Base-by-base conservation (phyloP, 2,888 invertebrate species). In the Psococerastis gibbosa region DNA sequence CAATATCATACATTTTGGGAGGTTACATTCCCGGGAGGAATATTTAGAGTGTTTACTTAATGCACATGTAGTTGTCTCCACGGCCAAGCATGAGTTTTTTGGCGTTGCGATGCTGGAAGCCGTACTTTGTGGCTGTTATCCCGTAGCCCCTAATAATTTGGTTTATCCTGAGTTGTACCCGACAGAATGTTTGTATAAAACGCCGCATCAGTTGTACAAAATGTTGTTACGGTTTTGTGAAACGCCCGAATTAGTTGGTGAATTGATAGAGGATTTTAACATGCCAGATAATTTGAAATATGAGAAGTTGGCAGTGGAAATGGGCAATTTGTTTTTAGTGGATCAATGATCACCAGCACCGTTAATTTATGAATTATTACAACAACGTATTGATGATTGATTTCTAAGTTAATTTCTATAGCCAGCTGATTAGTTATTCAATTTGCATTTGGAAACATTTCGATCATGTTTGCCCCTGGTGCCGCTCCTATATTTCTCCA, bases 61-160 rank as follows among this genome's bases (percentile, higher is more conserved):
- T 1, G 68, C 70, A 13, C 75, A 80, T 58, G 68, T 80, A 34
- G 75, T 71, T 3, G 68, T 81, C 22, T 80, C 80, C 1, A 80
- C 80, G 4, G 76, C 80, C 1, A 64, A 67, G 18, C 80, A 81
- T 57, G 81, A 81, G 57, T 81, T 80, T 59, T 81, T 75, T 59
- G 81, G 80, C 23, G 78, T 79, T 17, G 69, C 78, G 17, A 75
- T 80, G 78, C 55, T 79, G 46, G 80, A 81, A 60, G 75, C 77
- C n/a, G 68, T 69, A 2, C 68, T 67, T 50, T 68, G 68, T 49
- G 75, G 76, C n/a, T 79, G 78, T 56, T 71, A 70, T 57, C 79
- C 80, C 2, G 57, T 81, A 20, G 72, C 72, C 43, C 80, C 80
- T 4, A 73, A 73, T 50, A 60, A 65, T 49, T 60, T 80, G 3